phyloP scores from a whole-genome alignment of 2,888 invertebrate species.

The Apamea sordens region DNA sequence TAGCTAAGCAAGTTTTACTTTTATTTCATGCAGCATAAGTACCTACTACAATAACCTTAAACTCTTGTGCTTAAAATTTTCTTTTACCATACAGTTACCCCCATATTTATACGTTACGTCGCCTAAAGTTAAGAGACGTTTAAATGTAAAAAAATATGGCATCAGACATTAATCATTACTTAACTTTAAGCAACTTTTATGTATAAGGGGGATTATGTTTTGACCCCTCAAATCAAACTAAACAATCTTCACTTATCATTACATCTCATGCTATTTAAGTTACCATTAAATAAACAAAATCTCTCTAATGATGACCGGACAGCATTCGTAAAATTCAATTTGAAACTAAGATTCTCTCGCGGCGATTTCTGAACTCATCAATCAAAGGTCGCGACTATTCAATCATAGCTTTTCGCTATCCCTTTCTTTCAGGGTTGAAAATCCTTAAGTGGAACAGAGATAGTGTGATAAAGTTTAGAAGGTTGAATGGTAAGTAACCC shows the following conservation, averaged over 20 bases:
- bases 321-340: conserved; percentile 79
- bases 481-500: conserved; percentile 61
- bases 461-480: conserved; percentile 43
- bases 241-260: conserved; percentile 22
- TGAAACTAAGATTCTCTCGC: conserved; percentile 71
- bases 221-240: not conserved
- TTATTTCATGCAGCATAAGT: not conserved
- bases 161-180: not conserved
- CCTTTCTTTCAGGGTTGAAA: conserved; percentile 39
- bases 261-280: conserved; percentile 58
- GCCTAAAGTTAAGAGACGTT: not conserved
- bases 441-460: conserved; percentile 48
- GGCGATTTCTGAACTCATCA: conserved; percentile 78
- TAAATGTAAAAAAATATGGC: not conserved
- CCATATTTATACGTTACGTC: not conserved
- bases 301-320: conserved; percentile 72
- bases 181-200: not conserved
- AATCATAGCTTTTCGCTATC: conserved; percentile 58
- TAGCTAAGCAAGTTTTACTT: not conserved
- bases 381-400: conserved; percentile 76
- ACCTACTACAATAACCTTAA: not conserved
- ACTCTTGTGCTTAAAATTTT: not conserved
- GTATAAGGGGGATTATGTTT: not conserved
- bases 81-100: not conserved
- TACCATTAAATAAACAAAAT: conserved; percentile 77